Evolutionary conservation across 92 coral and sea anemone species (phyloP).

Genomic region (Blastomussa wellsi): DNA sequence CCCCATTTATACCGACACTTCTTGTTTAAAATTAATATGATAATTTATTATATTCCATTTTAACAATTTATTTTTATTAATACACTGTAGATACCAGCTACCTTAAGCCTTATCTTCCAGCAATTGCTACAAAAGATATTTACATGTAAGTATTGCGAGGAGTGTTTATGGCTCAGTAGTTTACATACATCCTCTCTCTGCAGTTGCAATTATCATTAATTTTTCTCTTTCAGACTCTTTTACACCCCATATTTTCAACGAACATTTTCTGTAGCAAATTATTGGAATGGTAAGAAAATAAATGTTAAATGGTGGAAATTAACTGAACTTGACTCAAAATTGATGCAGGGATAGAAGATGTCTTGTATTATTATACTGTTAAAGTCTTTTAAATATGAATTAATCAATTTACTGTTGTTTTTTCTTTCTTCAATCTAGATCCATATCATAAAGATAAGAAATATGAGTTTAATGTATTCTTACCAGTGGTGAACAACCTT

Average conservation of each 20-base stretch:
- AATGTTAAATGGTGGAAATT: too few species aligned
- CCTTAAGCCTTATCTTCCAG: slow-evolving; percentile 72
- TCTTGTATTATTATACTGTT: not conserved
- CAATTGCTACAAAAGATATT: slow-evolving; percentile 52
- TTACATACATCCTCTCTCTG: too few species aligned
- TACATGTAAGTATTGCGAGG: slow-evolving; percentile 62
- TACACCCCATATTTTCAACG: slow-evolving; percentile 64
- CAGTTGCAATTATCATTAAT: not conserved
- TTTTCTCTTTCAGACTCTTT: slow-evolving; percentile 61
- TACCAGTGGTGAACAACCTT: slow-evolving; percentile 86
- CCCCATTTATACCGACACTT: too few species aligned
- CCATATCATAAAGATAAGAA: slow-evolving; percentile 77
- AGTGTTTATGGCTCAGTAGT: not conserved
- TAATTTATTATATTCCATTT: not conserved
- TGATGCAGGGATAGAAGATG: not conserved
- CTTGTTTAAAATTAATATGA: not conserved
- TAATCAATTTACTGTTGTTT: not conserved
- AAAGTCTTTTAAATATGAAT: too few species aligned
- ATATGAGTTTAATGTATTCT: slow-evolving; percentile 62
- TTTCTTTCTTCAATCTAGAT: slow-evolving; percentile 46
- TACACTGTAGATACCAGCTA: slow-evolving; percentile 61
- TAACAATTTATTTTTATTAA: not conserved
- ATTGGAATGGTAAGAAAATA: slow-evolving; percentile 92
- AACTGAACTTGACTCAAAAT: not conserved
- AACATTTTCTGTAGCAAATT: slow-evolving; percentile 86